Evolutionary conservation across 2,888 invertebrate species (phyloP).

Genomic region (Melinaea menophilus): DNA sequence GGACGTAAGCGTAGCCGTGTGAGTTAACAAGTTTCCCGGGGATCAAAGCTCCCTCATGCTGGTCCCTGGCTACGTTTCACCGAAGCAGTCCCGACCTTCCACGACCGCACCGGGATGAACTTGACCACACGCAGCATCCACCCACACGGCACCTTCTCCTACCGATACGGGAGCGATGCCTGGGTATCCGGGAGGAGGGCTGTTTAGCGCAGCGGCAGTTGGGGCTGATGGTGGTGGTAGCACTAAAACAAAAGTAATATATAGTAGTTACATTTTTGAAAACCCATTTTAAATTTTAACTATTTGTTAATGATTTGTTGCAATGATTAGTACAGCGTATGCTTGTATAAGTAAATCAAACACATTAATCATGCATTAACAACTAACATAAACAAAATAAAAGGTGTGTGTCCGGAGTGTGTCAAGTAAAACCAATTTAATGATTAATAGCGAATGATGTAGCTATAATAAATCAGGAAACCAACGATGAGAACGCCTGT

Average conservation of each 20-base stretch:
- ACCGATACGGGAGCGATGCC: slow-evolving; percentile 25
- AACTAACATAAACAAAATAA: too few species aligned
- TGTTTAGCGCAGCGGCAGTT: slow-evolving; percentile 54
- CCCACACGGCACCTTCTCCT: slow-evolving; percentile 71
- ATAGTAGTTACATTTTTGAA: background rate
- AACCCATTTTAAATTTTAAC: background rate
- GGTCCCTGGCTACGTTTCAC: slow-evolving; percentile 83
- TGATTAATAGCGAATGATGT: too few species aligned
- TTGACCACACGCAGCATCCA: slow-evolving; percentile 78
- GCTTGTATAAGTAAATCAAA: too few species aligned
- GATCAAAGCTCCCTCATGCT: slow-evolving; percentile 86
- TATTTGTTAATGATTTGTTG: background rate
- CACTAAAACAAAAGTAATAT: slow-evolving; percentile 30
- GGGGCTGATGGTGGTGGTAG: slow-evolving; percentile 60
- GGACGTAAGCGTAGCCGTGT: slow-evolving; percentile 86
- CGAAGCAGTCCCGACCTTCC: slow-evolving; percentile 78
- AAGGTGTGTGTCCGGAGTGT: too few species aligned
- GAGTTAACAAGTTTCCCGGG: slow-evolving; percentile 89
- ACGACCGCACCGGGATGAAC: slow-evolving; percentile 85
- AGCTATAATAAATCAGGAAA: too few species aligned
- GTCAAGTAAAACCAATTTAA: too few species aligned
- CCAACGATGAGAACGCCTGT: too few species aligned
- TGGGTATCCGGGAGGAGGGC: slow-evolving; percentile 52
- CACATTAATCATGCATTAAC: too few species aligned
- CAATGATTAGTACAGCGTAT: too few species aligned